phyloP scores from a whole-genome alignment of 2,113 vertebrate species.

The Struthidea cinerea region DNA sequence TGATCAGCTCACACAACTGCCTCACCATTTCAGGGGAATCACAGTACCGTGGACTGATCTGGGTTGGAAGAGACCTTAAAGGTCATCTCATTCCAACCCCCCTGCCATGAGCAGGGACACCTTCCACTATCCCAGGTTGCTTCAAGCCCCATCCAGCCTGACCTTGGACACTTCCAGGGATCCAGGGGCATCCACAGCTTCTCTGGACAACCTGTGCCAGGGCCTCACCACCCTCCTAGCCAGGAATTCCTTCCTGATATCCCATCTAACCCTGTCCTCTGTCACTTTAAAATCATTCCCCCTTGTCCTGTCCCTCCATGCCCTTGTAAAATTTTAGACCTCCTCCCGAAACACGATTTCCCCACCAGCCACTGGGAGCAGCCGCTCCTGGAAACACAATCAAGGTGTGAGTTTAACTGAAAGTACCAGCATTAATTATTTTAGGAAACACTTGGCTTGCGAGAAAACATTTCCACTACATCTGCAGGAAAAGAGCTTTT shows the following conservation, averaged over 20 bases:
- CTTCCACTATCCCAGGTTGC: background rate
- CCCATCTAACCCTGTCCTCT: background rate
- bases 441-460: background rate
- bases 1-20: background rate
- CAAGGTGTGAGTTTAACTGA: background rate
- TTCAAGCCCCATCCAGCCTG: background rate
- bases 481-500: background rate
- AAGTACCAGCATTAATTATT: background rate
- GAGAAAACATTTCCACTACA: background rate
- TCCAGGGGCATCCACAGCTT: background rate
- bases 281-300: background rate
- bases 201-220: background rate
- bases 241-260: background rate
- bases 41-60: background rate
- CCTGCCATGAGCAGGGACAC: background rate
- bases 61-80: background rate
- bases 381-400: background rate
- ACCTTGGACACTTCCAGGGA: background rate
- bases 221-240: rapidly evolving
- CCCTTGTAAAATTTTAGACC: background rate
- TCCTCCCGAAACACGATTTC: background rate
- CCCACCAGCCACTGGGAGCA: background rate
- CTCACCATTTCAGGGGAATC: background rate
- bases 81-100: background rate
- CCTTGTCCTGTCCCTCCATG: background rate